Evolutionary conservation across 2,113 vertebrate genomes (phyloP).

Genomic region (Pipa parva): DNA sequence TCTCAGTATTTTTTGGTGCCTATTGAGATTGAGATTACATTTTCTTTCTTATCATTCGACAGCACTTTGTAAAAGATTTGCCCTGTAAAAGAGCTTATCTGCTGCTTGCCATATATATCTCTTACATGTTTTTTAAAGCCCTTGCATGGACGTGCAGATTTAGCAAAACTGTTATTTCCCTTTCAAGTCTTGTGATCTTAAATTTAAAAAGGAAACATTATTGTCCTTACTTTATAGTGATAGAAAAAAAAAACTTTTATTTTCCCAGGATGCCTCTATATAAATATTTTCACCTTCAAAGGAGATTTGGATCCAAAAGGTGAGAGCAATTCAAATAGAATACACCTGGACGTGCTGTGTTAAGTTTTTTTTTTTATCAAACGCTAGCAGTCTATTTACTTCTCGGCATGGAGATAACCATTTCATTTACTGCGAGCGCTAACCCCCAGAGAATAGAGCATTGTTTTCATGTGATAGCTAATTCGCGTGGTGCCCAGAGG

Average conservation of each 20-base stretch:
- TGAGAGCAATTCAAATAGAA: slow-evolving; percentile 59
- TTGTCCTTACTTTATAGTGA: slow-evolving; percentile 34
- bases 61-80: slow-evolving; percentile 1
- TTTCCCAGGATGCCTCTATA: slow-evolving; percentile 40
- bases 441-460: slow-evolving; percentile 42
- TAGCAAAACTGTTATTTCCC: slow-evolving; percentile 34
- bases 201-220: slow-evolving; percentile 31
- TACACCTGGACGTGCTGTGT: slow-evolving; percentile 56
- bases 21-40: slow-evolving; percentile 9
- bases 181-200: slow-evolving; percentile 31
- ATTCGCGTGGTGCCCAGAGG: slow-evolving; percentile 44
- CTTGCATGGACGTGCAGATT: slow-evolving; percentile 29
- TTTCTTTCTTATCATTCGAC: neutral
- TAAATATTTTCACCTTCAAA: slow-evolving; percentile 56
- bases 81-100: neutral
- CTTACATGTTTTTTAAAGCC: slow-evolving; percentile 23
- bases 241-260: slow-evolving; percentile 35
- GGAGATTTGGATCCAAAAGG: slow-evolving; percentile 56
- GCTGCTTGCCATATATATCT: slow-evolving; percentile 39
- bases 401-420: slow-evolving; percentile 50
- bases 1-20: slow-evolving; percentile 12
- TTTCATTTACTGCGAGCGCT: slow-evolving; percentile 55
- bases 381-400: slow-evolving; percentile 54
- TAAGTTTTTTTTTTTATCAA: slow-evolving; percentile 54
- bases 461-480: slow-evolving; percentile 49